A percentile compares a stretch with the other conserved stretches of the same genome.
Evolutionary conservation across 1,140 invertebrate species (phyloP).

Genomic region (Stratiolaelaps scimitus): DNA sequence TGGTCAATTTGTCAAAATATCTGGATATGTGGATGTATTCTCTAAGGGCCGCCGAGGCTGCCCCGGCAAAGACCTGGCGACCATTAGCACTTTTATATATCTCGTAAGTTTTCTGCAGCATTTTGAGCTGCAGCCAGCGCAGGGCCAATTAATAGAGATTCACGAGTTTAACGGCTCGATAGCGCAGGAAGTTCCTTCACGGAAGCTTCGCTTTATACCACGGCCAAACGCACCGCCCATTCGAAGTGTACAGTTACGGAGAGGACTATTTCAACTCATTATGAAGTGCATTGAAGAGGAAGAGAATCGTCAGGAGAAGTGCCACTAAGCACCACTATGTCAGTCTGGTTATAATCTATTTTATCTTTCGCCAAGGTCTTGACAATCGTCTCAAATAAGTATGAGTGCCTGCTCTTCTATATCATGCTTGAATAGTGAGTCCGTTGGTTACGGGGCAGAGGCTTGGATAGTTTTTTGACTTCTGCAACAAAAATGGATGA

Average conservation of each 20-base stretch:
- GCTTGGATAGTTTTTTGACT: too few species aligned
- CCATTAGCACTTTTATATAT: neutral
- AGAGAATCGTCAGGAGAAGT: too few species aligned
- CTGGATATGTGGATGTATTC: neutral
- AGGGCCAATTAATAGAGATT: neutral
- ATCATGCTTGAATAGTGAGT: too few species aligned
- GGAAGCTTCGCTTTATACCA: neutral
- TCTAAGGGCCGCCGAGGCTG: neutral
- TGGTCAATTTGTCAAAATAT: neutral
- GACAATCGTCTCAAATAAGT: too few species aligned
- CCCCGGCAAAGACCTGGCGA: neutral
- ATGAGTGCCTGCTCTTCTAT: too few species aligned
- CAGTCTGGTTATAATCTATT: too few species aligned
- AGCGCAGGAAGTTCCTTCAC: neutral
- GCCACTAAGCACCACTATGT: too few species aligned
- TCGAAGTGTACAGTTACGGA: neutral
- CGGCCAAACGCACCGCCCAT: neutral
- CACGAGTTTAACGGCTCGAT: neutral
- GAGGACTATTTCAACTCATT: neutral
- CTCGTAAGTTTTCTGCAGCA: neutral
- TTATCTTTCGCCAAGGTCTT: too few species aligned
- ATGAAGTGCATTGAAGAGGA: neutral
- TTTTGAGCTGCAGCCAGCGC: neutral
- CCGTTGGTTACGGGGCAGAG: too few species aligned
- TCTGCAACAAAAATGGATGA: too few species aligned